Evolutionary conservation across 2,888 invertebrate genomes (phyloP).

Genomic region (Synergus gifuensis): DNA sequence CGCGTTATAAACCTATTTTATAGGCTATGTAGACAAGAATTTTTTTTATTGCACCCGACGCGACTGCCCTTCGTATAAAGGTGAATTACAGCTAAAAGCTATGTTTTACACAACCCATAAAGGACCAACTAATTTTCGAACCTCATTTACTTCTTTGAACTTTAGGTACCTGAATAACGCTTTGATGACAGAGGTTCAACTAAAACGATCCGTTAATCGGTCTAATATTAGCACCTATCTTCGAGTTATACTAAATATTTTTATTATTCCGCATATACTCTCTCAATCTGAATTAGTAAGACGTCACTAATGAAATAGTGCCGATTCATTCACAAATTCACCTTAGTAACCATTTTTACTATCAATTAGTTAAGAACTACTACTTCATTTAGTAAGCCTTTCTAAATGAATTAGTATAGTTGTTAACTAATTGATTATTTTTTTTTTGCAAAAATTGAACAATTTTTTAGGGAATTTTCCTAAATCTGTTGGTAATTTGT

Average conservation of each 20-base stretch:
- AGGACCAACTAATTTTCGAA: conserved; percentile 54
- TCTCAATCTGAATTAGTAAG: too few species aligned
- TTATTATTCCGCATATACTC: too few species aligned
- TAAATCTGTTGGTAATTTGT: too few species aligned
- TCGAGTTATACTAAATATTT: not conserved
- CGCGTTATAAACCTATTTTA: conserved; percentile 76
- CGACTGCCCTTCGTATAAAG: conserved; percentile 64
- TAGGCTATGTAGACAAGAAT: conserved; percentile 72
- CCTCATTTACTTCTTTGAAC: conserved; percentile 44
- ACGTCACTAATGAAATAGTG: too few species aligned
- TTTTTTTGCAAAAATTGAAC: too few species aligned
- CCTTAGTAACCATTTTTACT: not conserved
- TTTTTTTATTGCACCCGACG: conserved; percentile 60
- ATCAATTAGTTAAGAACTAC: not conserved
- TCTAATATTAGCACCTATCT: not conserved
- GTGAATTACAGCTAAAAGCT: conserved; percentile 73
- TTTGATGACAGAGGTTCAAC: not conserved
- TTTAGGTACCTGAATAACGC: not conserved
- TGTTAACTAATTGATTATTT: too few species aligned
- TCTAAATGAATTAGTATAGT: too few species aligned
- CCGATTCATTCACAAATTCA: too few species aligned
- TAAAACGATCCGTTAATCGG: not conserved
- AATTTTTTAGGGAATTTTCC: too few species aligned
- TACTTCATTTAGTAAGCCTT: too few species aligned
- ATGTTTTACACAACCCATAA: conserved; percentile 70